Evolutionary conservation across 2,888 invertebrate genomes (phyloP).

Genomic region (Synanthedon myopaeformis): DNA sequence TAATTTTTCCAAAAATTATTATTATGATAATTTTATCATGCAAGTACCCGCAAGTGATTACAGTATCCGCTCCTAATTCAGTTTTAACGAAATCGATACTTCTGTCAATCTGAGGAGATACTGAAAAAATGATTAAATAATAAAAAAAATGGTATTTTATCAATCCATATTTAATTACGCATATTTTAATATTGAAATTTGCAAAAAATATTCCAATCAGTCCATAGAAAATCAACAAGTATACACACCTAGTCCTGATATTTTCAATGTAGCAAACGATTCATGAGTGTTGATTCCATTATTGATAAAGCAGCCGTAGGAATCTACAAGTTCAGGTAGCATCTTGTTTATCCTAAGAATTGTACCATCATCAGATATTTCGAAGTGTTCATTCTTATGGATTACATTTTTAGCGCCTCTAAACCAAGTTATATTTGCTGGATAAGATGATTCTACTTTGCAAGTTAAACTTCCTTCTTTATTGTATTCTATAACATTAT

Average conservation of each 20-base stretch:
- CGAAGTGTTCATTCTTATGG: conserved; percentile 8
- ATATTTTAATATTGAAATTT: background rate
- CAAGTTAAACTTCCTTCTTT: conserved; percentile 17
- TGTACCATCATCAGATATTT: conserved; percentile 17
- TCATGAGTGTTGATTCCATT: conserved; percentile 13
- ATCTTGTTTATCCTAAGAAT: conserved; percentile 21
- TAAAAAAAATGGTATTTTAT: background rate
- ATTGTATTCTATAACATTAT: conserved; percentile 19
- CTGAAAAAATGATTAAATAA: conserved; percentile 13
- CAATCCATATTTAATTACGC: background rate
- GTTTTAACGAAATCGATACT: conserved; percentile 4
- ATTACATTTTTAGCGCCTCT: conserved; percentile 12
- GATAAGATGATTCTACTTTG: conserved; percentile 24
- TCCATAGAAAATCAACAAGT: background rate
- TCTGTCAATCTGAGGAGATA: conserved; percentile 24
- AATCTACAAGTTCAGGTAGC: conserved; percentile 16
- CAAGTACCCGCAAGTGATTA: conserved; percentile 25
- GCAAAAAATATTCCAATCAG: background rate
- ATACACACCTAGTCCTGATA: conserved; percentile 22
- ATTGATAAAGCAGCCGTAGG: conserved; percentile 20
- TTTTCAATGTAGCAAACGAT: conserved; percentile 16
- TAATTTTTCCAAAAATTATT: too few species aligned
- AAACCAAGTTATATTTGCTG: conserved; percentile 25
- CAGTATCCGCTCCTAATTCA: conserved; percentile 10
- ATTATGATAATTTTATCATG: too few species aligned